Conservation (phyloP, 2,113 vertebrate species). For the Aptenodytes patagonicus region DNA sequence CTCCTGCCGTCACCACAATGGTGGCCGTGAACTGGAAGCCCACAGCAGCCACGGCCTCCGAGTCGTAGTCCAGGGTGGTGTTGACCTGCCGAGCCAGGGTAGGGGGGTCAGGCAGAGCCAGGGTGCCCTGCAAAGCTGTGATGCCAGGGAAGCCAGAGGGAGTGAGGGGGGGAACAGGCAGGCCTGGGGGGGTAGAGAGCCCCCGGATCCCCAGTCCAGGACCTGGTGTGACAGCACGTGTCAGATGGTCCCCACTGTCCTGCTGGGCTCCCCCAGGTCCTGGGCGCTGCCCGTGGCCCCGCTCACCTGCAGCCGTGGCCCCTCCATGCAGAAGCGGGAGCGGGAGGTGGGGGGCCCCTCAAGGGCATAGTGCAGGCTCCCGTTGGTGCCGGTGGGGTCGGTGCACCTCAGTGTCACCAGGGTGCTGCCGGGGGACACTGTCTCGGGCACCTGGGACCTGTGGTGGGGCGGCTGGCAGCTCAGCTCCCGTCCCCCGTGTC, state of each 20-base stretch:
- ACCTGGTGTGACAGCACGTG: neutral
- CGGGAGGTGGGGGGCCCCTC: neutral
- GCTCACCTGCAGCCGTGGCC: slow-evolving; percentile 54
- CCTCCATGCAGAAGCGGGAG: slow-evolving; percentile 54
- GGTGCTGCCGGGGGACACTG: neutral
- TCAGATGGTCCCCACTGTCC: neutral
- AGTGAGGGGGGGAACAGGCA: rapidly evolving
- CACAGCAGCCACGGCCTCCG: neutral
- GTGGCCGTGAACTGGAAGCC: slow-evolving; percentile 63
- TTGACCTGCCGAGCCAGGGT: slow-evolving; percentile 42
- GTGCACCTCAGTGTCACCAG: slow-evolving; percentile 61
- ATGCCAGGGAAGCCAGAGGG: neutral
- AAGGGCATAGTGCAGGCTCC: slow-evolving; percentile 46
- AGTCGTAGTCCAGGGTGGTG: slow-evolving; percentile 62
- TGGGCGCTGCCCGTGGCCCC: rapidly evolving
- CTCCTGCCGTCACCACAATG: slow-evolving; percentile 63
- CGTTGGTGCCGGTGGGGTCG: neutral
- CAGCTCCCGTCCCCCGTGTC: neutral
- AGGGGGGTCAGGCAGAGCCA: neutral
- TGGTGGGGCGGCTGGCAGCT: rapidly evolving
- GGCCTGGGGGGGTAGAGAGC: neutral
- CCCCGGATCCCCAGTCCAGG: neutral
- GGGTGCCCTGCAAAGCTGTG: rapidly evolving
- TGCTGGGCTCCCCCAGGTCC: rapidly evolving
- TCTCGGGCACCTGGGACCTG: slow-evolving; percentile 71